Evolutionary conservation across 2,888 invertebrate species (phyloP), one percentile per base, ranked within the genome.

Genomic region (Lucinisca nassula): DNA sequence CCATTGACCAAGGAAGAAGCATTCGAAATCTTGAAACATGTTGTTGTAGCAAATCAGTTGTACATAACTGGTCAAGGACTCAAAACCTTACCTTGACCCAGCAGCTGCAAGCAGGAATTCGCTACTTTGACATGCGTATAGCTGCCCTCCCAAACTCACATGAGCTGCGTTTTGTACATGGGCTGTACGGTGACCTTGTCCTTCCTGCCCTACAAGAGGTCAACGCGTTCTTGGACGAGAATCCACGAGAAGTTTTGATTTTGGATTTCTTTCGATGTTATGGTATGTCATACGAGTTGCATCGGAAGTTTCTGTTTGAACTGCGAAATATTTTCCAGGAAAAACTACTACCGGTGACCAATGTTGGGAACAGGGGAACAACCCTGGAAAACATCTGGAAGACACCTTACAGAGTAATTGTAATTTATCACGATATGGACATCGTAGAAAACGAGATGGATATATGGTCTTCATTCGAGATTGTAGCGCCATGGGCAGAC

Each of bases 181-280:
- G 98, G 0, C 96, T 98, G 27, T 98, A 98, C 95, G 98, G 98
- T 0, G 97, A 97, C 86, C 97, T 97, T 93, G 97, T 98, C 61
- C 97, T 97, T 0, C 96, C 96, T 51, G 97, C 97, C 0, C 96
- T 98, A 27, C 94, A 96, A 30, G 97, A 98, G 94, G 97, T 98
- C 0, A 97, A 97, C 27, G 95, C 97, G 4, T 98, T 98, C 97
- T 96, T 98, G 30, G 97, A 97, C n/a, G 95, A 96, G 0, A 98
- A 98, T 96, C 97, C 97, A 0, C 97, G 97, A 90, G 98, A 98
- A 96, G 93, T 98, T 14, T 97, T 98, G 0, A 97, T 98, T 40
- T 96, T 98, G 74, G 98, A 98, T 95, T 98, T 98, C 94, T 98
- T 98, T 96, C 98, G 98, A 96, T 98, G 98, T 96, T 98, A 98